Evolutionary conservation across 2,113 vertebrate genomes (phyloP).

Genomic region (Struthio camelus): DNA sequence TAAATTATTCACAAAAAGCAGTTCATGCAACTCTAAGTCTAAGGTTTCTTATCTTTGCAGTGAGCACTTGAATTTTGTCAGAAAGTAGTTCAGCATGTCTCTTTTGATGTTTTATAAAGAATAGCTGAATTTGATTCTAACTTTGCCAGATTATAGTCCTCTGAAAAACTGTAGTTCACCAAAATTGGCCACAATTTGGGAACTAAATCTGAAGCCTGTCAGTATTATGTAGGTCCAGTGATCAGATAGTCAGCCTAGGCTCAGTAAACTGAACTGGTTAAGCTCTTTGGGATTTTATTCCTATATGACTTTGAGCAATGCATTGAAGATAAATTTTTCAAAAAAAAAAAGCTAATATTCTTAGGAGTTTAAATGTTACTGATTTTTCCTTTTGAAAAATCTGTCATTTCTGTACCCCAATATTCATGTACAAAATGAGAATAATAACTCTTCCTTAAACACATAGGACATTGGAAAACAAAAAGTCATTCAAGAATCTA

Average conservation of each 20-base stretch:
- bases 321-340: neutral
- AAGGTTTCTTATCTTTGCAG: neutral
- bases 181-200: neutral
- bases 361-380: neutral
- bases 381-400: neutral
- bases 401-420: neutral
- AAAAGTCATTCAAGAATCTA: neutral
- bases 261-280: neutral
- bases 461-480: neutral
- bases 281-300: neutral
- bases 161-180: neutral
- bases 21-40: neutral
- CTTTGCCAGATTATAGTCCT: neutral
- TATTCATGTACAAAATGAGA: neutral
- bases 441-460: neutral
- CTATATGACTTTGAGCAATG: neutral
- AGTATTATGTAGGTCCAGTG: neutral
- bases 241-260: neutral
- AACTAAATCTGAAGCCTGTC: neutral
- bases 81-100: neutral
- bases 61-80: neutral
- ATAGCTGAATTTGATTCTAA: neutral
- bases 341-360: neutral
- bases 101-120: neutral
- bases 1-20: neutral